Evolutionary conservation across 1,140 invertebrate genomes (phyloP), one percentile per base, ranked within the genome.

Genomic region (Chironomus striatipennis): DNA sequence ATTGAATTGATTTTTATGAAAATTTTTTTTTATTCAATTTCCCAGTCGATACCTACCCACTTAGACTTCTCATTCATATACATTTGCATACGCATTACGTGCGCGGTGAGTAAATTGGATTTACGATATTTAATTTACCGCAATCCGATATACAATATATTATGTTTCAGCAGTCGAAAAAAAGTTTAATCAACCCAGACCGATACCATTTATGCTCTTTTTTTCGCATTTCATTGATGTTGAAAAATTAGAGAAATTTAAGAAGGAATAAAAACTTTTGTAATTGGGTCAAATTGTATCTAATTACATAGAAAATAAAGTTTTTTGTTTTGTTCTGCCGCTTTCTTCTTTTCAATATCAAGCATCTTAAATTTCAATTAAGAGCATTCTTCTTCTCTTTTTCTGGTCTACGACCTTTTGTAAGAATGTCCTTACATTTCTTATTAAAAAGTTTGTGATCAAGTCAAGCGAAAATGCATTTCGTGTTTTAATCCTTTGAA

Each of bases 221-320:
- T 34, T 34, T 34, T 34, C 24, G 24, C 24, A 34, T 34, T 34
- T 34, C 24, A 34, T 34, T 34, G 24, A 34, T 34, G 24, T 2
- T 34, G 24, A 34, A 34, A 34, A 34, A 34, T 34, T 34, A 34
- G 24, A 34, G 24, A 34, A 34, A 34, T 34, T 34, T 34, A 34
- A 34, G 24, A 34, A 34, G 24, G 24, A 34, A 34, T 57, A n/a
- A 15, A 57, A 57, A 57, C 65, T 21, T 70, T 67, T 21, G n/a
- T 21, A 70, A 70, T 70, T 70, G 65, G 65, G 65, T 70, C 65
- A 70, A 70, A 17, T 70, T 70, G 65, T 70, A 20, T 70, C 65
- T 70, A 70, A 70, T 70, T 70, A 70, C 65, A 70, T 70, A 15
- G 47, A 57, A 57, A 57, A 57, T 5, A n/a, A 57, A 57, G 47